These are phyloP conservation scores for Cylas formicarius DNA, from an alignment of 1,140 invertebrate species.

Conservation along the genomic window DNA sequence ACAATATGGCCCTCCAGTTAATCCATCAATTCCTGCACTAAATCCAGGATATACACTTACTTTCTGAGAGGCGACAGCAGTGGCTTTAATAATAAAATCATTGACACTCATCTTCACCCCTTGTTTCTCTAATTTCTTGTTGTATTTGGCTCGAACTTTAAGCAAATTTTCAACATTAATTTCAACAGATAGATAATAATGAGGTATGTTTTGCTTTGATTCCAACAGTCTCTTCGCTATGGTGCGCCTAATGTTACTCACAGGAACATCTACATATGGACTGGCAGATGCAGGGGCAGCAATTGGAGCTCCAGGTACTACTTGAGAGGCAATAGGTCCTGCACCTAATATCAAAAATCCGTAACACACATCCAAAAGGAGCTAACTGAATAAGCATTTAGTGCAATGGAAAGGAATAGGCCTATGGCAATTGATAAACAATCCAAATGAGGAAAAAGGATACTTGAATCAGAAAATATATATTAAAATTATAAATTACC, in stretches of 20 bases:
- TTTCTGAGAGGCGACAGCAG: slow-evolving; percentile 82
- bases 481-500: too few relatives aligned
- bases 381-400: too few relatives aligned
- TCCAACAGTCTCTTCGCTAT: slow-evolving; percentile 87
- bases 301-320: slow-evolving; percentile 35
- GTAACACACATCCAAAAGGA: too few relatives aligned
- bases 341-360: too few relatives aligned
- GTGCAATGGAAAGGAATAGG: too few relatives aligned
- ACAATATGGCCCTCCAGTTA: background rate
- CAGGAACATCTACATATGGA: slow-evolving; percentile 70
- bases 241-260: slow-evolving; percentile 80
- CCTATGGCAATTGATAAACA: too few relatives aligned
- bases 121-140: slow-evolving; percentile 32
- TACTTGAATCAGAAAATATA: too few relatives aligned
- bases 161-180: slow-evolving; percentile 31
- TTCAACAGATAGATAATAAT: slow-evolving; percentile 51
- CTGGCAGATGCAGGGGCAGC: slow-evolving; percentile 39
- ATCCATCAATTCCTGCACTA: background rate
- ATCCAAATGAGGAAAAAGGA: too few relatives aligned
- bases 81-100: slow-evolving; percentile 89
- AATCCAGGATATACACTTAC: slow-evolving; percentile 11
- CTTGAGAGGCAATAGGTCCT: slow-evolving; percentile 37
- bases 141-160: slow-evolving; percentile 24
- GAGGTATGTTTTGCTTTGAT: slow-evolving; percentile 92
- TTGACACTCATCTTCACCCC: slow-evolving; percentile 32